These are phyloP conservation scores for Lasiurus borealis DNA, from an alignment of 2,113 vertebrate genomes.

Conservation along the genomic window DNA sequence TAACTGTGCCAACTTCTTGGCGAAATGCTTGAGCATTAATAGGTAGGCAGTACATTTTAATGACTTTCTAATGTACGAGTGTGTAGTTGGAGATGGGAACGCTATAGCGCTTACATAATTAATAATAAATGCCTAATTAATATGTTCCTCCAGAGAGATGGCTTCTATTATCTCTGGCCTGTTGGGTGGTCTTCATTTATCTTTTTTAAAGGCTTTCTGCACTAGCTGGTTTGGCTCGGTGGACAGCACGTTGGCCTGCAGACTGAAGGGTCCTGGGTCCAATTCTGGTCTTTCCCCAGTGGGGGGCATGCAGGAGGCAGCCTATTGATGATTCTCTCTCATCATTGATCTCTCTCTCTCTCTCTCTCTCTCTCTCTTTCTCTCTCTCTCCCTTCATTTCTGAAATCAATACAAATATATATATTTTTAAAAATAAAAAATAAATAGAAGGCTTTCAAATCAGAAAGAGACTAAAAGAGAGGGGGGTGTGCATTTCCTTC, in stretches of 20 bases:
- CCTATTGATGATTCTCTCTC: too few relatives aligned
- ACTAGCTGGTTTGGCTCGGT: too few relatives aligned
- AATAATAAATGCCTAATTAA: slow-evolving; percentile 74
- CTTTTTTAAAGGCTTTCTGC: slow-evolving; percentile 27
- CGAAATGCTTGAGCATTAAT: not conserved
- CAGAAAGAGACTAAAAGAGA: not conserved
- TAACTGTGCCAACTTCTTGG: not conserved
- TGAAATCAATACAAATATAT: too few relatives aligned
- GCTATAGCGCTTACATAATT: slow-evolving; percentile 56
- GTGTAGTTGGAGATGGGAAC: slow-evolving; percentile 44
- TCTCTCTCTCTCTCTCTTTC: too few relatives aligned
- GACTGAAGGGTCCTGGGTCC: too few relatives aligned
- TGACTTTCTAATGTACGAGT: slow-evolving; percentile 19
- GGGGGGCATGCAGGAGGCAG: too few relatives aligned
- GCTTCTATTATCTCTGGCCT: slow-evolving; percentile 61
- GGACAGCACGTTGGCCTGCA: too few relatives aligned
- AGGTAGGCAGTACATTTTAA: slow-evolving; percentile 44
- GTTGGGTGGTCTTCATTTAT: slow-evolving; percentile 32
- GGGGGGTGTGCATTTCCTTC: not conserved
- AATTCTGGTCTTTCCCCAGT: too few relatives aligned
- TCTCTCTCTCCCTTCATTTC: too few relatives aligned
- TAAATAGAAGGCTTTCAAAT: too few relatives aligned
- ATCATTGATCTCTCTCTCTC: too few relatives aligned
- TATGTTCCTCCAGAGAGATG: slow-evolving; percentile 37
- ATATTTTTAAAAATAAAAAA: too few relatives aligned